Conservation (phyloP, 2,113 vertebrate species). For the Prietella phreatophila region DNA sequence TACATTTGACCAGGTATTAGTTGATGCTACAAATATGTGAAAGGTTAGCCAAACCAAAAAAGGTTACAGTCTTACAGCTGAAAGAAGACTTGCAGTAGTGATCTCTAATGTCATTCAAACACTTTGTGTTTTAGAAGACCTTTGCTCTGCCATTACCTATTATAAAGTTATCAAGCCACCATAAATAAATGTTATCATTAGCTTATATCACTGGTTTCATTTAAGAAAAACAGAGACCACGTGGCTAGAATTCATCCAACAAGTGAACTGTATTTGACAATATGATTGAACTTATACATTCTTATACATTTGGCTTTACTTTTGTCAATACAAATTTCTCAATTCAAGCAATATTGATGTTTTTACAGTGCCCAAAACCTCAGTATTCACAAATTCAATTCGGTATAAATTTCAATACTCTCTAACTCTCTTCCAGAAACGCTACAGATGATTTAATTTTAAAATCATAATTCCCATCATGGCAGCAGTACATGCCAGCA, state of each 20-base stretch:
- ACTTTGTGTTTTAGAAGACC: neutral
- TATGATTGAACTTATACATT: neutral
- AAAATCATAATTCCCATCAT: neutral
- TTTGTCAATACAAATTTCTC: neutral
- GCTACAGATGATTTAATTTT: neutral
- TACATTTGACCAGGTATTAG: neutral
- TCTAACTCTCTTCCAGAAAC: neutral
- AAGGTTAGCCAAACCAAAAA: too few species aligned
- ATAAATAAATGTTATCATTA: slow-evolving; percentile 4
- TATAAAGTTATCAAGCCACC: slow-evolving; percentile 9
- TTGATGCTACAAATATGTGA: neutral
- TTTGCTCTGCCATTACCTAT: neutral
- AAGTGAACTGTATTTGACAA: neutral
- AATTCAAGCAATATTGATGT: neutral
- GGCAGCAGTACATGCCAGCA: neutral
- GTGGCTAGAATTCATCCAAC: neutral
- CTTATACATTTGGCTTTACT: neutral
- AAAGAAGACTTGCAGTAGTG: neutral
- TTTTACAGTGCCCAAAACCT: neutral
- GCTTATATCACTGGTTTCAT: neutral
- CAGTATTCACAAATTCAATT: neutral
- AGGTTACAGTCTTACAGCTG: neutral
- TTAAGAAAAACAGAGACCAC: neutral
- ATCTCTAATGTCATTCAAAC: neutral
- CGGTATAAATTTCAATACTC: neutral